These are phyloP conservation scores for Tursiops truncatus DNA, from an alignment of 2,113 vertebrate genomes.

Conservation along the genomic window DNA sequence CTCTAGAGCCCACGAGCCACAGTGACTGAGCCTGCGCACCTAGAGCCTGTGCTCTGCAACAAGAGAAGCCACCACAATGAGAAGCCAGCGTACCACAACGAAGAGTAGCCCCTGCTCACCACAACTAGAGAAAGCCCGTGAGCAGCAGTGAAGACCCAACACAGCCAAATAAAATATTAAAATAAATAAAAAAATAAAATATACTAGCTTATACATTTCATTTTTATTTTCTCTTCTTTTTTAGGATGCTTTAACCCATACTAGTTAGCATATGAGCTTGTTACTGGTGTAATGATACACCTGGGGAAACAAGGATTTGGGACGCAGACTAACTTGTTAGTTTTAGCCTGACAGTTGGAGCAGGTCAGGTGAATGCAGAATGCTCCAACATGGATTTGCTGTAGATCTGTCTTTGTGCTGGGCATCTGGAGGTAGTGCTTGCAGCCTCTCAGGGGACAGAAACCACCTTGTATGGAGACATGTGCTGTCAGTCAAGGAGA, in stretches of 20 bases:
- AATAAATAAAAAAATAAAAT: no score
- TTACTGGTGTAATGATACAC: neutral
- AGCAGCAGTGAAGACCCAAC: no score
- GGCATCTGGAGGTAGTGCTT: neutral
- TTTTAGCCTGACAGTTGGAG: neutral
- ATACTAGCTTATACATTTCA: neutral
- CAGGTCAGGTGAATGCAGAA: neutral
- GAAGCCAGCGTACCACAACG: no score
- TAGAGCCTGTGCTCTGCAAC: no score
- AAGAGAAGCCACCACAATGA: no score
- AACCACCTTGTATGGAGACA: neutral
- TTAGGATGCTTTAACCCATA: neutral
- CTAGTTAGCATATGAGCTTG: neutral
- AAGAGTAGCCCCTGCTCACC: no score
- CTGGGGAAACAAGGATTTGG: neutral
- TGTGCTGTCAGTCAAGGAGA: neutral
- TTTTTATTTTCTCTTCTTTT: neutral
- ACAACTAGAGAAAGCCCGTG: no score
- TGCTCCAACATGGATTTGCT: neutral
- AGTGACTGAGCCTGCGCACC: no score
- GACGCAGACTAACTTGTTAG: neutral
- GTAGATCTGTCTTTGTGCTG: neutral
- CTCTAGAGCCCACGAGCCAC: no score
- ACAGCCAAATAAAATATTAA: no score
- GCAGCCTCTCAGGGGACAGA: neutral